A percentile compares a stretch with the other conserved stretches of the same genome.
phyloP scores from a whole-genome alignment of 92 coral and sea anemone species.

The Palythoa heliodiscus region DNA sequence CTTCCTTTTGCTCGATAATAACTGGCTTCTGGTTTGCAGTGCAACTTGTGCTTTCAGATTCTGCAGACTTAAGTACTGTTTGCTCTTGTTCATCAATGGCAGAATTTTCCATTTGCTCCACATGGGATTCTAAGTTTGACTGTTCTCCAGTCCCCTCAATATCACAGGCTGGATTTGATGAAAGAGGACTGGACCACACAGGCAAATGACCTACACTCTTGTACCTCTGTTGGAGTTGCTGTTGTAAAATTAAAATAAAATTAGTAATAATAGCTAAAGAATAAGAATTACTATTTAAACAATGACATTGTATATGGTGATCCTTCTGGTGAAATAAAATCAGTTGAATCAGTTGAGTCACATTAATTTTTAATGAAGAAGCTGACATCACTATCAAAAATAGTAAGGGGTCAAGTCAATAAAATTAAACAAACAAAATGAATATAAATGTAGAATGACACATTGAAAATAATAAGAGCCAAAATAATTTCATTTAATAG shows the following conservation, averaged over 20 bases:
- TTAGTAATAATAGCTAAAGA: not conserved
- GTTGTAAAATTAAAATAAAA: not conserved
- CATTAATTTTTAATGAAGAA: not conserved
- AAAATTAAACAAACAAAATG: not conserved
- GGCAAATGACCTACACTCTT: not conserved
- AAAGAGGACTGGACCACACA: conserved; percentile 9
- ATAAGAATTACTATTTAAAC: too few species aligned
- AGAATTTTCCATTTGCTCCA: conserved; percentile 3
- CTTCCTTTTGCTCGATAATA: not conserved
- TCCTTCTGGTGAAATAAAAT: too few species aligned
- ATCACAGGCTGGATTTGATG: not conserved
- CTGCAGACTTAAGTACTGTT: not conserved
- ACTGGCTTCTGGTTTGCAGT: not conserved
- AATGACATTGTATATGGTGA: too few species aligned
- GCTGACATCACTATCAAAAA: not conserved
- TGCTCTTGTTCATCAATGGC: not conserved
- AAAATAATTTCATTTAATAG: too few species aligned
- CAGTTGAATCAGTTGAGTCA: too few species aligned
- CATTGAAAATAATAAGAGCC: too few species aligned
- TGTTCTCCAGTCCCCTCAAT: conserved; percentile 5
- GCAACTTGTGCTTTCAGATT: not conserved
- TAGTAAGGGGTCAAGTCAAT: not conserved
- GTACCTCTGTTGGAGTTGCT: conserved; percentile 27
- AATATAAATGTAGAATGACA: not conserved
- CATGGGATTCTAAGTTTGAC: not conserved